A percentile compares a stretch with the other conserved stretches of the same genome.
Evolutionary conservation across 2,888 invertebrate species (phyloP).

Genomic region (Thereva nobilitata): DNA sequence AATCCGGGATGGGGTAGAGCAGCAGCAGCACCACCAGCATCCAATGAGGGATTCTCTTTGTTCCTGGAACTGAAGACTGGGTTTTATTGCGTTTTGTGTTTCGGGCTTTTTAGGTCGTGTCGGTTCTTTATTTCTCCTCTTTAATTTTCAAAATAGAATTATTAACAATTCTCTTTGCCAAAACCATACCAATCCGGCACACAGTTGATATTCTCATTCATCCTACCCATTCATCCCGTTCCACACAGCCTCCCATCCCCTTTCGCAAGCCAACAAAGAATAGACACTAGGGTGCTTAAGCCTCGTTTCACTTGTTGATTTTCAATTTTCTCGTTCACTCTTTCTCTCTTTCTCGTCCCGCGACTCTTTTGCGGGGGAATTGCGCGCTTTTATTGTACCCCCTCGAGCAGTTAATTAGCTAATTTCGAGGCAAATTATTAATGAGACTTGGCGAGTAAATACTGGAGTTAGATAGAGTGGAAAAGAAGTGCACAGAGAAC

Average conservation of each 20-base stretch:
- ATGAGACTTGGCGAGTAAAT: conserved; percentile 44
- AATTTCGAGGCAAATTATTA: conserved; percentile 47
- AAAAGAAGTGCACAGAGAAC: conserved; percentile 19
- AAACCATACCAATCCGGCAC: conserved; percentile 42
- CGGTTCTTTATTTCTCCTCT: conserved; percentile 24
- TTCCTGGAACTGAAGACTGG: background rate
- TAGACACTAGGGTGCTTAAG: conserved; percentile 11
- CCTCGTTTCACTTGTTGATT: conserved; percentile 33
- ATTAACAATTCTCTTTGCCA: conserved; percentile 45
- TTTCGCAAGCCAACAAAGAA: background rate
- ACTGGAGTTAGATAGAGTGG: conserved; percentile 6
- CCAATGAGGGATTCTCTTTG: conserved; percentile 24
- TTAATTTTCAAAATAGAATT: conserved; percentile 45
- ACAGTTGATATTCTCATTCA: background rate
- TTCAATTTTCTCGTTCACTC: conserved; percentile 29
- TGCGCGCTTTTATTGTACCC: conserved; percentile 23
- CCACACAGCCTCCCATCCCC: background rate
- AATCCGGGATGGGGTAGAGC: too few species aligned
- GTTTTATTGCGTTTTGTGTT: conserved; percentile 10
- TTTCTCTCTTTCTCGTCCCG: conserved; percentile 1
- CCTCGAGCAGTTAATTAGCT: conserved; percentile 46
- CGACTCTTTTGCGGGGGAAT: background rate
- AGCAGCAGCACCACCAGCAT: background rate
- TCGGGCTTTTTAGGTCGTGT: conserved; percentile 1
- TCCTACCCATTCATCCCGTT: background rate